phyloP scores from a whole-genome alignment of 2,888 invertebrate genomes.

The Thalpophila matura region DNA sequence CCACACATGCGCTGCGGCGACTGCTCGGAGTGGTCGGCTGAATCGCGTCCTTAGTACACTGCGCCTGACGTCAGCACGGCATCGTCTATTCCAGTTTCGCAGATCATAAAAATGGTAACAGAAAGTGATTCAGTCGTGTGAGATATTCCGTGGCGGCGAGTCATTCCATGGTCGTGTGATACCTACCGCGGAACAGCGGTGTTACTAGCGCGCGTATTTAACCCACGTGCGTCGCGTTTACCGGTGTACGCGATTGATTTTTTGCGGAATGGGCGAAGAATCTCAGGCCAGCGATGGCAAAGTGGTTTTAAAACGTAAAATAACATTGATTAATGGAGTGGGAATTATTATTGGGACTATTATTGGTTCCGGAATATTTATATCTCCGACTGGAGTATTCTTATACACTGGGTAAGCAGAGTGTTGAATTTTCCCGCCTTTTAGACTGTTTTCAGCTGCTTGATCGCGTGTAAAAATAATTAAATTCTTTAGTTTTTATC shows the following conservation, averaged over 20 bases:
- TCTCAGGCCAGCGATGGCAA: slow-evolving; percentile 86
- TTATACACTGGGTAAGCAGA: slow-evolving; percentile 91
- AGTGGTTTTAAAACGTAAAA: slow-evolving; percentile 94
- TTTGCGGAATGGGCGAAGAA: slow-evolving; percentile 89
- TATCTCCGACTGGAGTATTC: slow-evolving; percentile 96
- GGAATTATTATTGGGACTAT: slow-evolving; percentile 97
- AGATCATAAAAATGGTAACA: slow-evolving; percentile 84
- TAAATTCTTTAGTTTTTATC: slow-evolving; percentile 49
- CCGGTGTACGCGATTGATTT: slow-evolving; percentile 84
- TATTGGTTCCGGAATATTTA: slow-evolving; percentile 97
- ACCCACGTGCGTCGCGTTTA: slow-evolving; percentile 82
- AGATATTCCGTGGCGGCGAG: slow-evolving; percentile 73
- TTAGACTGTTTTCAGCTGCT: slow-evolving; percentile 50
- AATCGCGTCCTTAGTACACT: slow-evolving; percentile 67
- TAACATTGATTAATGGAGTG: slow-evolving; percentile 96
- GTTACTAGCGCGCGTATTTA: slow-evolving; percentile 62
- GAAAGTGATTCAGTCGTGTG: slow-evolving; percentile 84
- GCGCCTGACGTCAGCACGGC: slow-evolving; percentile 73
- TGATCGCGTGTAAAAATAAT: slow-evolving; percentile 40
- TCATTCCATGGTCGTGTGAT: slow-evolving; percentile 60
- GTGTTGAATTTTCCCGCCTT: slow-evolving; percentile 74
- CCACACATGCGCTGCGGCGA: slow-evolving; percentile 81
- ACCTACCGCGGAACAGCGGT: slow-evolving; percentile 48
- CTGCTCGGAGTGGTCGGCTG: slow-evolving; percentile 70
- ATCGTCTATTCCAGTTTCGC: slow-evolving; percentile 79